Evolutionary conservation across 2,113 vertebrate genomes (phyloP), one percentile per base, ranked within the genome.

Genomic region (Macheiramphus alcinus): DNA sequence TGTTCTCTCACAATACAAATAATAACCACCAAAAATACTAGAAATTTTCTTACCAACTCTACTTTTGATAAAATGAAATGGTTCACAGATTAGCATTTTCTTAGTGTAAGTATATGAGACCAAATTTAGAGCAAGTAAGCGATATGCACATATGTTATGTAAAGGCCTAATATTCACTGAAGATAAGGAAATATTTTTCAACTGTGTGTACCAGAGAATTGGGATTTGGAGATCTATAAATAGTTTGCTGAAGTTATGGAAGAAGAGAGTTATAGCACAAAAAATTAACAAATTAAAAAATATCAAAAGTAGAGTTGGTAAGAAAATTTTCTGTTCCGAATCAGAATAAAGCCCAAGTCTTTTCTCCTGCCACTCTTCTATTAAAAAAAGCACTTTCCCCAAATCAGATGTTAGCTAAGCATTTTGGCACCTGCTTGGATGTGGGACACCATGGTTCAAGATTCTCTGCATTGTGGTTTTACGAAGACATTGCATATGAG

Each of bases 121-220:
- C 82, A 94, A 90, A 90, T 92, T 92, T 93, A 95, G 96, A 94
- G 59, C 82, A 36, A 94, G 84, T 43, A 79, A 95, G 85, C 2
- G 45, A 88, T 92, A 74, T 22, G 81, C 82, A 88, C 92, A 86
- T 91, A 92, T 75, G 88, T 91, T 94, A 92, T 85, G 73, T 58
- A 95, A 93, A 89, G 86, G 74, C 55, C 93, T 91, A 95, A 95
- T 91, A 97, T 68, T 93, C 93, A 34, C 80, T 81, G 80, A 81
- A 80, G 94, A 79, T 75, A 90, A 73, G 68, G 43, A 81, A 75
- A 38, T 29, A 56, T 61, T 94, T 95, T 94, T 96, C 89, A 95
- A 7, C 76, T 43, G 11, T 19, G 0, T 31, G 61, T 79, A 85
- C 34, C 40, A 61, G 72, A 66, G 68, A 79, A 63, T 1, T 94